Percentiles rank a stretch among this genome's conserved stretches.
Evolutionary conservation across 1,140 invertebrate genomes (phyloP).

Genomic region (Drosophila leontia): DNA sequence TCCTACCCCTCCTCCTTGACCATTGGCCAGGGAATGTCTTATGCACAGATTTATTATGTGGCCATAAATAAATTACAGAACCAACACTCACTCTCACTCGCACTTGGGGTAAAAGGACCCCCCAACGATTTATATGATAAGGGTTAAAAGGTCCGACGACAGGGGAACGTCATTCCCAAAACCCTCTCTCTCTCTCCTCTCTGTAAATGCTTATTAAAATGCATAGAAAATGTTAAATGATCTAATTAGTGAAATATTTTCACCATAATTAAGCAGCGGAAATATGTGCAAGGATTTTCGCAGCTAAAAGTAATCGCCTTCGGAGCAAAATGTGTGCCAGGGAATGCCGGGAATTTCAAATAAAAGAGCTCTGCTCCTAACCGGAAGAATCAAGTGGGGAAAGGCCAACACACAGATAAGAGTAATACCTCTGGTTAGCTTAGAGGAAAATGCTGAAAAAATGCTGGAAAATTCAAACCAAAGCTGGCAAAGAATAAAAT

Average conservation of each 20-base stretch:
- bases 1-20: conserved; percentile 4
- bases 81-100: conserved; percentile 31
- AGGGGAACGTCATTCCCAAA: conserved; percentile 35
- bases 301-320: conserved; percentile 19
- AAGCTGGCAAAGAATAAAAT: conserved; percentile 8
- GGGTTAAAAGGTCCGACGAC: conserved; percentile 73
- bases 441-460: neutral
- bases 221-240: conserved; percentile 67
- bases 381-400: conserved; percentile 10
- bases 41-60: conserved; percentile 82
- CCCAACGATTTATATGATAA: conserved; percentile 69
- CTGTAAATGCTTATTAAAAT: conserved; percentile 62
- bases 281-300: conserved; percentile 14
- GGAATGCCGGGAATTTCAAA: conserved; percentile 34
- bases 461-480: no score
- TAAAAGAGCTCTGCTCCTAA: conserved; percentile 11
- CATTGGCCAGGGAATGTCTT: conserved; percentile 66
- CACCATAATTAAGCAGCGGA: conserved; percentile 46
- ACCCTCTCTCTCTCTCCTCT: neutral
- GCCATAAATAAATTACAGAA: conserved; percentile 81
- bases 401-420: conserved; percentile 16
- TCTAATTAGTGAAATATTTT: conserved; percentile 71
- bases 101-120: conserved; percentile 15
- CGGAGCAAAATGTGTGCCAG: conserved; percentile 36
- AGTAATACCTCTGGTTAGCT: conserved; percentile 18